Base-by-base conservation (phyloP, 2,113 vertebrate species). In the Cyphomyrus plagiostoma region DNA sequence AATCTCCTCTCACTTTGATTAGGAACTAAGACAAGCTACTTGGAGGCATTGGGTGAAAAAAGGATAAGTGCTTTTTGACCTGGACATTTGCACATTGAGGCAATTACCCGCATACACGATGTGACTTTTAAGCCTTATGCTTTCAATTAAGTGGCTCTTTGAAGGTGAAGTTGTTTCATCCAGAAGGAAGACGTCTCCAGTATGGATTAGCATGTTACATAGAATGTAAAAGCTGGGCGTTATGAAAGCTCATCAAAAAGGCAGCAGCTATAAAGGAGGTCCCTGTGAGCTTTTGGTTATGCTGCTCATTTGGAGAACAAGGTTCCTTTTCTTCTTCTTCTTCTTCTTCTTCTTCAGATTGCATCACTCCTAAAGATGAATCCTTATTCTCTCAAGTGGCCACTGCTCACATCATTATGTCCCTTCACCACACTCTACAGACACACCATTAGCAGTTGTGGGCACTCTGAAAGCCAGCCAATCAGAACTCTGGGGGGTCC, bases 221-320 rank as follows among this genome's bases (percentile, higher is more conserved):
- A 82, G 30, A 82, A 89, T 30, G 6, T 50, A 30, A 26, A 58
- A 53, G 48, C 30, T 46, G 89, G 52, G 11, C 52, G 4, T 77
- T 42, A 52, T 35, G 26, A 84, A 46, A 83, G 39, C 21, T 50
- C 74, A 26, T 30, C 35, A 58, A 50, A 58, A 82, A 58, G 30
- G 21, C 35, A 35, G 11, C 17, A 26, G 50, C 21, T 26, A 58
- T 50, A 42, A 45, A 83, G 21, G 39, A 58, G 50, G 35, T 7
- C 88, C 48, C 52, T 89, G 89, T 84, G 77, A 4, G 39, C 58
- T 49, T 89, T 89, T 21, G 8, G 26, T 53, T 53, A 80, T 82
- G 62, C 30, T 53, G 26, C 66, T 89, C 6, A 23, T 53, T 82
- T 35, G 19, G 19, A 74, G 23, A 49, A 66, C n/a, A 30, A n/a